Percentiles rank a stretch among this genome's conserved stretches.
phyloP scores from a whole-genome alignment of 2,888 invertebrate species.

The Auanema freiburgensis region DNA sequence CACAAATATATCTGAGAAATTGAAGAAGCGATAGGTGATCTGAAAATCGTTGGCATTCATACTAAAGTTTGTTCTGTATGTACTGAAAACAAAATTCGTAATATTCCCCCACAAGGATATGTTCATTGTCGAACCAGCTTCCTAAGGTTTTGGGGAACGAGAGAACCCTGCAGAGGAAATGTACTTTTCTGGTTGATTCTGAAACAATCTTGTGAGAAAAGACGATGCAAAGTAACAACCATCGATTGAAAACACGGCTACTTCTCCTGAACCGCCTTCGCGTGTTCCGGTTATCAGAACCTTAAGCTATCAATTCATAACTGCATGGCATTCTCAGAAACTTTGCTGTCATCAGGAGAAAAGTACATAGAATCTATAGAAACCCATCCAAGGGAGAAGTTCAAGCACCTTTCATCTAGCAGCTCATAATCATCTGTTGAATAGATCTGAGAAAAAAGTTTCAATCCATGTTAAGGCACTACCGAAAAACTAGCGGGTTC shows the following conservation, averaged over 20 bases:
- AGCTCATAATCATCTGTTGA: slow-evolving; percentile 6
- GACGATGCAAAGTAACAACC: too few relatives aligned
- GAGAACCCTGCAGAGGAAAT: slow-evolving; percentile 17
- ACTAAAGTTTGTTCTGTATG: too few relatives aligned
- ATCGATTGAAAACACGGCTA: neutral
- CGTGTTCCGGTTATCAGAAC: neutral
- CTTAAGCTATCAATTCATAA: slow-evolving; percentile 13
- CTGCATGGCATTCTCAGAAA: slow-evolving; percentile 2
- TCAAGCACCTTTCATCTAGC: slow-evolving; percentile 15
- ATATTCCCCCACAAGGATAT: slow-evolving; percentile 14
- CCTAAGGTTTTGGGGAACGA: slow-evolving; percentile 14
- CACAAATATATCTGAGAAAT: slow-evolving; percentile 17
- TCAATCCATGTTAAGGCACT: too few relatives aligned
- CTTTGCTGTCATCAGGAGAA: slow-evolving; percentile 17
- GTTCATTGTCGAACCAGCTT: slow-evolving; percentile 19
- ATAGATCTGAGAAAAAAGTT: slow-evolving; percentile 13
- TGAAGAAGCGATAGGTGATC: slow-evolving; percentile 19
- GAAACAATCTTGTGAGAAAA: too few relatives aligned
- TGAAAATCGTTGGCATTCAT: slow-evolving; percentile 5
- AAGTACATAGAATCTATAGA: slow-evolving; percentile 18
- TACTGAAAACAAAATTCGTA: slow-evolving; percentile 11
- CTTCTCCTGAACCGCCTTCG: neutral
- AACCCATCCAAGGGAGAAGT: slow-evolving; percentile 11
- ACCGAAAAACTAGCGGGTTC: too few relatives aligned
- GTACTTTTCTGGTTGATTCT: neutral